Conservation (phyloP, 2,113 vertebrate species). For the Varanus salvator region DNA sequence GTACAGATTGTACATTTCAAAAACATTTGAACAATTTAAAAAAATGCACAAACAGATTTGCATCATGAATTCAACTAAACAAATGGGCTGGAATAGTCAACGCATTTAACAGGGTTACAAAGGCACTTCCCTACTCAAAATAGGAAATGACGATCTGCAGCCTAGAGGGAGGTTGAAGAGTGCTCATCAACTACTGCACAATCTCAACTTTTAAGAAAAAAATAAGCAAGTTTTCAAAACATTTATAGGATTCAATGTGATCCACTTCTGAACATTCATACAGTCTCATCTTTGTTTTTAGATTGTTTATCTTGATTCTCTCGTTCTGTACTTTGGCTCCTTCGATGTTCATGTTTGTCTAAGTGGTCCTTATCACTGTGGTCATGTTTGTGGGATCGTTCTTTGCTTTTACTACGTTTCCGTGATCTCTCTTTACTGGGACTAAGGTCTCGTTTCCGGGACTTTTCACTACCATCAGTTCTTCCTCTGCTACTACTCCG, state of each 20-base stretch:
- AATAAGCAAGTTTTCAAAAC: slow-evolving; percentile 81
- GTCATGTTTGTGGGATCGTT: slow-evolving; percentile 84
- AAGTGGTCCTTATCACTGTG: slow-evolving; percentile 85
- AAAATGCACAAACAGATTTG: slow-evolving; percentile 81
- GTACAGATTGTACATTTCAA: slow-evolving; percentile 90
- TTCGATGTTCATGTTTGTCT: slow-evolving; percentile 80
- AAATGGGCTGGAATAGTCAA: slow-evolving; percentile 76
- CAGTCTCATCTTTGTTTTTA: slow-evolving; percentile 82
- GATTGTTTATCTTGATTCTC: slow-evolving; percentile 82
- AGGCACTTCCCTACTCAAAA: slow-evolving; percentile 88
- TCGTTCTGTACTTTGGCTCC: slow-evolving; percentile 87
- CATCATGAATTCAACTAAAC: slow-evolving; percentile 79
- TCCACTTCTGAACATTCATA: slow-evolving; percentile 81
- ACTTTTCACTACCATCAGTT: slow-evolving; percentile 84
- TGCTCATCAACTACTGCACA: slow-evolving; percentile 82
- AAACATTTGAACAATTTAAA: slow-evolving; percentile 81
- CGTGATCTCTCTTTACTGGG: slow-evolving; percentile 84
- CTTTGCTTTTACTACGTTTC: slow-evolving; percentile 88
- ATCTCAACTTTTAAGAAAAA: slow-evolving; percentile 76
- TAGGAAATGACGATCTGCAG: slow-evolving; percentile 82
- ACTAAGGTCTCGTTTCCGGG: slow-evolving; percentile 87
- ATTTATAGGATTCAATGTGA: slow-evolving; percentile 88
- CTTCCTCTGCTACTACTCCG: slow-evolving; percentile 81
- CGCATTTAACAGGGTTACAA: slow-evolving; percentile 82
- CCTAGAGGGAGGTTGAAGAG: slow-evolving; percentile 79